Evolutionary conservation across 2,797 vertebrate species (phyloP).

Genomic region (Centroberyx gerrardi): DNA sequence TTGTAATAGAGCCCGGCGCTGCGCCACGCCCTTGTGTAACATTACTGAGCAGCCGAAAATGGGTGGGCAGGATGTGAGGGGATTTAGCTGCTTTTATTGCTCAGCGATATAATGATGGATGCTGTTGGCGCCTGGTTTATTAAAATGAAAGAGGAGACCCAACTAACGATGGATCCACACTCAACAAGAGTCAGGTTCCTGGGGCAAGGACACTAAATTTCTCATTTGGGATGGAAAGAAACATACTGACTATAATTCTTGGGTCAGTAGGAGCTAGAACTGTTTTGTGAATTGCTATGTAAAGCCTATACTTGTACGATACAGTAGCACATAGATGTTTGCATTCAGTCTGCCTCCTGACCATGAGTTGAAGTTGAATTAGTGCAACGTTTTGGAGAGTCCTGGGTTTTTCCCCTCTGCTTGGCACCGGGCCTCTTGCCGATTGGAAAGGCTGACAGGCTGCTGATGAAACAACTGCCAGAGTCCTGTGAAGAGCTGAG

Average conservation of each 20-base stretch:
- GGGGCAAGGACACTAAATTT: neutral
- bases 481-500: conserved; percentile 49
- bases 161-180: neutral
- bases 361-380: conserved; percentile 5
- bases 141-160: conserved; percentile 26
- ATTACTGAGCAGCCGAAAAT: conserved; percentile 62
- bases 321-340: neutral
- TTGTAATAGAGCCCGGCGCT: conserved; percentile 27
- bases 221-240: neutral
- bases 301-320: neutral
- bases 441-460: conserved; percentile 66
- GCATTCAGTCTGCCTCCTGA: neutral
- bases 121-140: conserved; percentile 32
- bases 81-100: conserved; percentile 61
- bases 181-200: neutral
- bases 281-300: no score
- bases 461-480: conserved; percentile 59
- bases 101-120: conserved; percentile 44
- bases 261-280: neutral
- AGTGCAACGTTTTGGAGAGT: conserved; percentile 20
- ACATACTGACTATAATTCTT: neutral
- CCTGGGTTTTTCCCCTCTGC: conserved; percentile 32
- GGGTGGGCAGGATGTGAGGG: conserved; percentile 56
- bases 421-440: conserved; percentile 29
- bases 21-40: conserved; percentile 70